These are phyloP conservation scores for Archocentrus centrarchus DNA, from an alignment of 2,113 vertebrate species.

Conservation along the genomic window DNA sequence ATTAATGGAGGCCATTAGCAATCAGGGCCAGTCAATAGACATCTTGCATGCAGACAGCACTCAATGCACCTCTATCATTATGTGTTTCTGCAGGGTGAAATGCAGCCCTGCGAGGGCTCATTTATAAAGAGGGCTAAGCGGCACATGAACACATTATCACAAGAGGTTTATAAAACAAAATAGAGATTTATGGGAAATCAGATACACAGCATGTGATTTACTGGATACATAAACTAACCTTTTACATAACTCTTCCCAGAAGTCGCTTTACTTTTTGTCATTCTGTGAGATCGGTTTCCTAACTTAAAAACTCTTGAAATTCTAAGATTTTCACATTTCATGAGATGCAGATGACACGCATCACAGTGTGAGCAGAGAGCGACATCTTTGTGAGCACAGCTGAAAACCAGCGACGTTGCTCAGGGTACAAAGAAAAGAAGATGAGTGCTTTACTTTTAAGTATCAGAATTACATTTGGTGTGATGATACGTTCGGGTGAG, in stretches of 20 bases:
- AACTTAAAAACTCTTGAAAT: not conserved
- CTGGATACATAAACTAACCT: not conserved
- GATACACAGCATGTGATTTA: not conserved
- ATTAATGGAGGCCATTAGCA: constrained; percentile 35
- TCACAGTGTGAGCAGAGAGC: not conserved
- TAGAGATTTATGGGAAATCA: not conserved
- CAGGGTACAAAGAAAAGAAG: not conserved
- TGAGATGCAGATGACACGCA: not conserved
- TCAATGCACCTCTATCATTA: not conserved
- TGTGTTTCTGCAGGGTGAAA: not conserved
- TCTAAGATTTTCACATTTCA: not conserved
- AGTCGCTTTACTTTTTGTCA: not conserved
- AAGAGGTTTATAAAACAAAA: not conserved
- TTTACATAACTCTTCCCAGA: not conserved
- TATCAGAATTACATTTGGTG: not conserved
- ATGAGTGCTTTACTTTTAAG: not conserved
- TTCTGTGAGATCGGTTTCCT: not conserved
- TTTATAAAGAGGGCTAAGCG: not conserved
- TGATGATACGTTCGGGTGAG: too few relatives aligned
- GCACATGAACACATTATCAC: not conserved
- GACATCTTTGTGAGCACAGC: not conserved
- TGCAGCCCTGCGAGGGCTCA: not conserved
- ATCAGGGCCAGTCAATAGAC: constrained; percentile 2
- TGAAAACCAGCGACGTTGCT: not conserved
- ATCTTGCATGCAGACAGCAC: not conserved